phyloP scores from a whole-genome alignment of 2,797 vertebrate species.

The Alcedo atthis region DNA sequence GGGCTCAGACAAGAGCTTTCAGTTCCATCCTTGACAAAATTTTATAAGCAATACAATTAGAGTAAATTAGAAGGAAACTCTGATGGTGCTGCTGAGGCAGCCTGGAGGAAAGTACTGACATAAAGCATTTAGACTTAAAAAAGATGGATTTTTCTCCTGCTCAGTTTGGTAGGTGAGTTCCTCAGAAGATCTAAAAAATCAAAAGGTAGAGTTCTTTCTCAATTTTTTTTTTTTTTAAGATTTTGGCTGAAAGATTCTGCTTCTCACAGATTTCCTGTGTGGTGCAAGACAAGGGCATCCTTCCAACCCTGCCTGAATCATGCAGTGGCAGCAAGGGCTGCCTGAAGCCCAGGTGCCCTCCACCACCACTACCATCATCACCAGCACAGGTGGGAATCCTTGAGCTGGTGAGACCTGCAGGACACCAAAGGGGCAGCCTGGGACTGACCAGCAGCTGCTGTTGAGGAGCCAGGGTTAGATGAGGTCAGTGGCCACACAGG shows the following conservation, averaged over 20 bases:
- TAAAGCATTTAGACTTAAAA: background rate
- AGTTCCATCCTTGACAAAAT: background rate
- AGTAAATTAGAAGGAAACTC: background rate
- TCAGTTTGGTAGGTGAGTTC: background rate
- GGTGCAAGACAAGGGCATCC: no score
- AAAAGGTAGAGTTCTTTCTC: rapidly evolving
- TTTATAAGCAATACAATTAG: background rate
- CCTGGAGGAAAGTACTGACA: background rate
- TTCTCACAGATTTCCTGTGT: background rate
- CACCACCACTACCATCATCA: no score
- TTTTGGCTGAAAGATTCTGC: background rate
- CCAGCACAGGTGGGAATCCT: no score
- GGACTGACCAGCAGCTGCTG: no score
- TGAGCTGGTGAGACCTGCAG: no score
- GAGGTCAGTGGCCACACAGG: background rate
- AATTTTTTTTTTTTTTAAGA: no score
- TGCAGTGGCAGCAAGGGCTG: background rate
- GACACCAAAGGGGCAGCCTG: no score
- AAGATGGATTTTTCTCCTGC: background rate
- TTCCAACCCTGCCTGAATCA: background rate
- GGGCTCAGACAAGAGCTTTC: background rate
- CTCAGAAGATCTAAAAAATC: background rate
- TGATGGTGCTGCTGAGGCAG: background rate
- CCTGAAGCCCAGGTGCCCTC: background rate
- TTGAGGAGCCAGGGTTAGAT: no score